phyloP scores from a whole-genome alignment of 2,888 invertebrate genomes.

The Zygothrica quintamaculata region DNA sequence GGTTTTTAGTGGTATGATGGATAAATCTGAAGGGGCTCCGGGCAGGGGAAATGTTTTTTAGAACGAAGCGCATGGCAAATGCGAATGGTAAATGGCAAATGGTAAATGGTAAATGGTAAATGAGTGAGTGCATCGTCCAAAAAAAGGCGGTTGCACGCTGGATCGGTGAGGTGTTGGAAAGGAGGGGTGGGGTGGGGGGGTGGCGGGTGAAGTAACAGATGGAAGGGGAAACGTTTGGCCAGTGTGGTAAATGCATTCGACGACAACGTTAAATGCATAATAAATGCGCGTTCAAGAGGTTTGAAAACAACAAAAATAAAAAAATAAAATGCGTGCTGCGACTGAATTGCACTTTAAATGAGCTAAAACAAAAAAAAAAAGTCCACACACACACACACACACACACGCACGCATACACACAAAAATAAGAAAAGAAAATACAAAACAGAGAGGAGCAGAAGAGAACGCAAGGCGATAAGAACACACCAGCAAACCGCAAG shows the following conservation, averaged over 20 bases:
- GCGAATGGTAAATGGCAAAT: constrained; percentile 45
- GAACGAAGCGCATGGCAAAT: constrained; percentile 17
- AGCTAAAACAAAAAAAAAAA: constrained; percentile 51
- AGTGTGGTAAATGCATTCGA: constrained; percentile 47
- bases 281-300: constrained; percentile 67
- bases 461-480: constrained; percentile 49
- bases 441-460: constrained; percentile 12
- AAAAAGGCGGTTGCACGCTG: not conserved
- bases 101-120: constrained; percentile 18
- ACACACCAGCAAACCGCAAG: constrained; percentile 6
- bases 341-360: constrained; percentile 75
- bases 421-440: constrained; percentile 14
- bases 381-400: no score
- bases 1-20: not conserved
- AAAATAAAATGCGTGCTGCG: constrained; percentile 66
- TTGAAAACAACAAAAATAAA: constrained; percentile 40
- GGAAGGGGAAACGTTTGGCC: not conserved
- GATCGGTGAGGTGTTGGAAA: no score
- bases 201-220: not conserved
- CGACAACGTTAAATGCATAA: constrained; percentile 80
- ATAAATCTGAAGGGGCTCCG: constrained; percentile 15
- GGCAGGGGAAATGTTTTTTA: constrained; percentile 32
- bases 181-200: not conserved
- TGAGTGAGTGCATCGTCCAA: constrained; percentile 17
- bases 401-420: no score